These are phyloP conservation scores for Limnephilus rhombicus DNA, from an alignment of 2,888 invertebrate genomes.

Conservation along the genomic window DNA sequence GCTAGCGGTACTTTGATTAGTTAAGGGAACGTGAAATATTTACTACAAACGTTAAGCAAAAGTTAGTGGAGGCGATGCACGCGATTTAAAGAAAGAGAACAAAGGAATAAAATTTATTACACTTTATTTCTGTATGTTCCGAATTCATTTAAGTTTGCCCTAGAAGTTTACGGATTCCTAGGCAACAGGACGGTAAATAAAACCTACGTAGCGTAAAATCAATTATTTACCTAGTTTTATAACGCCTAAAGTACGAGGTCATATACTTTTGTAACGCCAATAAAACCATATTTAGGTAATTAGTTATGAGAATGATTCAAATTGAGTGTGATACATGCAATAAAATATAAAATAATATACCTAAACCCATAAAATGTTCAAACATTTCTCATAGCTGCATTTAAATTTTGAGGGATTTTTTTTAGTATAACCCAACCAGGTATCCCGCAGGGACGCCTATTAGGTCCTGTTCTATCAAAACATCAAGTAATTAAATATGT, in stretches of 20 bases:
- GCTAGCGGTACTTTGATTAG: constrained; percentile 14
- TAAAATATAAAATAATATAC: neutral
- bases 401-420: neutral
- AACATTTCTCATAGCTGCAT: neutral
- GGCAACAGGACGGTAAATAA: neutral
- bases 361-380: neutral
- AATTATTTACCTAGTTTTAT: neutral
- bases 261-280: neutral
- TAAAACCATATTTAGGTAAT: neutral
- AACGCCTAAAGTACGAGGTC: neutral
- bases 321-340: neutral
- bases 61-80: constrained; percentile 45
- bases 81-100: constrained; percentile 41
- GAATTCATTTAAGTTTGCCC: constrained; percentile 1
- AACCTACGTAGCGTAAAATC: neutral
- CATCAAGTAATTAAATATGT: constrained; percentile 42
- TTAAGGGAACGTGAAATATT: constrained; percentile 31
- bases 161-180: neutral
- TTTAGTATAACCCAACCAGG: neutral
- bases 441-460: constrained; percentile 29
- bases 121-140: neutral
- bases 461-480: constrained; percentile 18
- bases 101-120: constrained; percentile 16
- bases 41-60: constrained; percentile 31
- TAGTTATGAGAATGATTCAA: neutral